Percentiles rank a stretch among this genome's conserved stretches.
These are phyloP conservation scores for Polyommatus iphigenia DNA, from an alignment of 2,888 invertebrate species.

Conservation along the genomic window DNA sequence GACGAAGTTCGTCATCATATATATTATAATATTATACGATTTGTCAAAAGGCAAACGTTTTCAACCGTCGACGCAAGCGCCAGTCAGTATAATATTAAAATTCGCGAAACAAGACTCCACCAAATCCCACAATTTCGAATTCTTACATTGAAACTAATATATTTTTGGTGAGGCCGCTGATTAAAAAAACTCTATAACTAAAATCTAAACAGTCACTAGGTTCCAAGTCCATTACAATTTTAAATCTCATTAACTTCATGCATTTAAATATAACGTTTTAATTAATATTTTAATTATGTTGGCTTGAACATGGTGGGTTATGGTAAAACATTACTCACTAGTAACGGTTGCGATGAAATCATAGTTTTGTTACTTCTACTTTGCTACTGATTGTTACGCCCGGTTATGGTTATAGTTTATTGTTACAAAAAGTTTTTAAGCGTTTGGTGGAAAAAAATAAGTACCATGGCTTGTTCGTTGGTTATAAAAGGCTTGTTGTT, in stretches of 20 bases:
- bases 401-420: not conserved
- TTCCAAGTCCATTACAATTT: not conserved
- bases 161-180: not conserved
- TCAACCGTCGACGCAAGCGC: no score
- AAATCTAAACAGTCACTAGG: not conserved
- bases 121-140: not conserved
- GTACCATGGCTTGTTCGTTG: no score
- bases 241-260: not conserved
- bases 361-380: not conserved
- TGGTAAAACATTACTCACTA: not conserved
- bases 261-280: slow-evolving; percentile 8
- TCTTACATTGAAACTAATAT: not conserved
- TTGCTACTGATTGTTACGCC: not conserved
- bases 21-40: no score
- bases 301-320: not conserved
- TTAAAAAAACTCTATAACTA: not conserved
- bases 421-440: not conserved
- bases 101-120: no score
- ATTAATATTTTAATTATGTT: slow-evolving; percentile 9
- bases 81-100: no score
- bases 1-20: no score
- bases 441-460: not conserved
- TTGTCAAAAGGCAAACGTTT: no score
- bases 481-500: not conserved
- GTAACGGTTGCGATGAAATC: slow-evolving; percentile 14